Evolutionary conservation across 2,113 vertebrate species (phyloP).

Genomic region (Diadophis punctatus): DNA sequence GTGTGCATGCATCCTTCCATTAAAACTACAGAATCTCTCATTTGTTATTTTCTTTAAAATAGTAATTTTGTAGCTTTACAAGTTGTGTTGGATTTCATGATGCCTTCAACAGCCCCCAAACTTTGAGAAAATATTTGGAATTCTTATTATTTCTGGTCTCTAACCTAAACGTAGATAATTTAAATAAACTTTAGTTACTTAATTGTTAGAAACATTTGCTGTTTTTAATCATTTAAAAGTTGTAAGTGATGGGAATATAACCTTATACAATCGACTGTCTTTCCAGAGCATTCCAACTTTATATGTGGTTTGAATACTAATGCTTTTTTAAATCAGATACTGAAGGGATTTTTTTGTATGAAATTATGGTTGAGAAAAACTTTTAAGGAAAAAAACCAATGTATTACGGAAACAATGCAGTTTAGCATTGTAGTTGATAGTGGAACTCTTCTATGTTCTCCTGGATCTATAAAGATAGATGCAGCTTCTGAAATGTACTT

Average conservation of each 20-base stretch:
- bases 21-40: neutral
- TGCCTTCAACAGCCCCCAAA: neutral
- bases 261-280: neutral
- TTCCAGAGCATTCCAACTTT: neutral
- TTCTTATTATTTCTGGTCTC: neutral
- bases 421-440: neutral
- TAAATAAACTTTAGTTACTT: neutral
- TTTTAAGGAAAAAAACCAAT: neutral
- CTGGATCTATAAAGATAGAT: neutral
- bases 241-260: neutral
- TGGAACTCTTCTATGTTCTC: neutral
- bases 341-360: neutral
- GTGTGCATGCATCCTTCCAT: neutral
- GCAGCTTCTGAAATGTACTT: neutral
- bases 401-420: neutral
- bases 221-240: neutral
- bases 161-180: neutral
- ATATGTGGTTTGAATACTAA: neutral
- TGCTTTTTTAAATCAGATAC: neutral
- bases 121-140: neutral
- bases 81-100: neutral
- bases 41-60: neutral
- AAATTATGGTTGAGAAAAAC: neutral
- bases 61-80: neutral
- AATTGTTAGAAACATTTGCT: no score